Base-by-base conservation (phyloP, 2,888 invertebrate genomes). In the Scaptomyza caliginosa region DNA sequence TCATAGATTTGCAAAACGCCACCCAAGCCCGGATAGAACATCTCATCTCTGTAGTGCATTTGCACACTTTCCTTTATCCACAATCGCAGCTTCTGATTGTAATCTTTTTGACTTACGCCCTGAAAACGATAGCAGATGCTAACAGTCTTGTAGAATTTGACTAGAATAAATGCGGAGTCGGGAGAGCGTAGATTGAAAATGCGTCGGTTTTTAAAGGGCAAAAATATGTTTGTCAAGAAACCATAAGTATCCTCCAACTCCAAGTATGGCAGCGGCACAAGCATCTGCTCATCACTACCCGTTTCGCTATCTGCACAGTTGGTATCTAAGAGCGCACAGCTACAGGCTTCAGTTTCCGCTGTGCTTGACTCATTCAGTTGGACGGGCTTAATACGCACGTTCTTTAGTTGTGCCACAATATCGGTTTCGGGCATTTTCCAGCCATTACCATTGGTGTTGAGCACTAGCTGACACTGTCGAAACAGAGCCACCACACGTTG, bases 381-480 rank as follows among this genome's bases (percentile, higher is more conserved):
- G 3, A 59, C n/a, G 4, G 57, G 57, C 8, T 26, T 26, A 6
- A 59, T 59, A 16, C 1, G 45, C 2, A 57, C 57, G 11, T 57
- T 39, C n/a, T 32, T 57, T 7, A 59, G 2, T 51, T 40, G 3
- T 74, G 71, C 13, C 3, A 59, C 19, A 0, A 90, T 79, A 62
- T 90, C 81, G 3, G 28, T 39, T 0, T 75, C 57, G 0, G 90
- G 86, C 5, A 66, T 16, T 24, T 55, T 77, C 91, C 91, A 91
- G 8, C 89, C 90, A 58, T 91, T 91, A 11, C 91, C 91, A 58
- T 91, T 89, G 2, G 91, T 91, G 57, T 91, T 91, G 8, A 91
- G 77, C 21, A 79, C 70, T 1, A 56, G 24, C 60, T 82, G 89
- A 30, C 90, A 89, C 57, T 90, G 85, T 2, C 80, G 73, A 55